Percentiles rank a stretch among this genome's conserved stretches.
phyloP scores from a whole-genome alignment of 37 sponge, comb jelly and placozoan genomes.

The Agelas oroides region DNA sequence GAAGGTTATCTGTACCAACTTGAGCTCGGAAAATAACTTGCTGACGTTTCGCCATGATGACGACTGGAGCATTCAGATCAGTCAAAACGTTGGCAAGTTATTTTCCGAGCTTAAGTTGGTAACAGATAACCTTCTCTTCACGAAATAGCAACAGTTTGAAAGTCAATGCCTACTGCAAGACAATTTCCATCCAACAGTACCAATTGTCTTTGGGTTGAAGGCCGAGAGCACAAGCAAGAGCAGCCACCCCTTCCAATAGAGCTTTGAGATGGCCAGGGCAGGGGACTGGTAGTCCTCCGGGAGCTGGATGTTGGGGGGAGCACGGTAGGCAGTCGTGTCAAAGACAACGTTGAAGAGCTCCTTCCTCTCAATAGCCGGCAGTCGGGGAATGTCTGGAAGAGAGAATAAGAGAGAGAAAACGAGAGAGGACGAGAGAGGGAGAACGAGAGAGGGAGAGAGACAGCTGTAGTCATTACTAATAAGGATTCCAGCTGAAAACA shows the following conservation, averaged over 20 bases:
- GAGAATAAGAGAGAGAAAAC: too few species aligned
- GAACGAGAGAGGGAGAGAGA: not conserved
- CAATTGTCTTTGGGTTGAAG: slow-evolving; percentile 90
- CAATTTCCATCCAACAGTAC: too few species aligned
- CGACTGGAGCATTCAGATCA: too few species aligned
- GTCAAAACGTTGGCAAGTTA: too few species aligned
- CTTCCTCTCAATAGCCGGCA: slow-evolving; percentile 67
- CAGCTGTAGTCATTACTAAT: not conserved
- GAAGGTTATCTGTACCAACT: too few species aligned
- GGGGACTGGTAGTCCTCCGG: slow-evolving; percentile 90
- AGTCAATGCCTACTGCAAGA: too few species aligned
- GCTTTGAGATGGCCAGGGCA: slow-evolving; percentile 81
- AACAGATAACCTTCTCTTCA: too few species aligned
- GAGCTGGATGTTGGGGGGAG: slow-evolving; percentile 74
- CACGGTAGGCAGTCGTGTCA: slow-evolving; percentile 75
- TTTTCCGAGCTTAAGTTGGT: too few species aligned
- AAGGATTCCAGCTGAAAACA: not conserved
- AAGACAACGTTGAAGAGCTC: slow-evolving; percentile 83
- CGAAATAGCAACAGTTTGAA: too few species aligned
- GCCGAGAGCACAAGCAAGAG: slow-evolving; percentile 88
- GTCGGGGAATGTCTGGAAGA: slow-evolving; percentile 60
- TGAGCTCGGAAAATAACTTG: too few species aligned
- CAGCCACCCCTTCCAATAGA: slow-evolving; percentile 98
- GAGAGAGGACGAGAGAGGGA: not conserved
- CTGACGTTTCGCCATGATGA: too few species aligned